Conservation (phyloP, 2,888 invertebrate species). For the Tortrix viridana region DNA sequence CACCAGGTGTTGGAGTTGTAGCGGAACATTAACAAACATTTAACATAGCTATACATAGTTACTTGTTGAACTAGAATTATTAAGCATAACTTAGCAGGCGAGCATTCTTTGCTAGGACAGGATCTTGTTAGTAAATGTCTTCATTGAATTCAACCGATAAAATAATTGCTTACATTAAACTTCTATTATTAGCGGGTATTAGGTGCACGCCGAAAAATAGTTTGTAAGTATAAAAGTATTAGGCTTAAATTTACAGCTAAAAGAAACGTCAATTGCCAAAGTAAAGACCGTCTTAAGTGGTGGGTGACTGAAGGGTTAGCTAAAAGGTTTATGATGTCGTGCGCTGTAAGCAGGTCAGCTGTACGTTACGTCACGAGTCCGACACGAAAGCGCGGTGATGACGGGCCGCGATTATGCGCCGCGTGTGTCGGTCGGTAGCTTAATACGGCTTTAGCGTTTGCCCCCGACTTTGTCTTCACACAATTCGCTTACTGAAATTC, state of each 20-base stretch:
- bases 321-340: conserved; percentile 54
- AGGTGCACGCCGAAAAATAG: background rate
- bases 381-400: conserved; percentile 56
- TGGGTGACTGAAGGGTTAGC: conserved; percentile 50
- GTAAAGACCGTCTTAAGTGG: background rate
- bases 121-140: conserved; percentile 24
- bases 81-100: conserved; percentile 15
- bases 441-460: too few species aligned
- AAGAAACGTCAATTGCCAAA: conserved; percentile 2
- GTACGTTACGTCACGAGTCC: conserved; percentile 57
- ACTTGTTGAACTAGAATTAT: conserved; percentile 16
- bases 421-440: too few species aligned
- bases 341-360: conserved; percentile 53
- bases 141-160: background rate
- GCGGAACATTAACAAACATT: conserved; percentile 29
- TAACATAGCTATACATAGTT: conserved; percentile 8
- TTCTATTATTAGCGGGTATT: background rate
- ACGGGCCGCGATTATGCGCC: conserved; percentile 54
- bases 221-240: background rate
- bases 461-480: too few species aligned
- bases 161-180: background rate
- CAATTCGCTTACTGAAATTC: too few species aligned
- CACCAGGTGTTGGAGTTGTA: conserved; percentile 33
- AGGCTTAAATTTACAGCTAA: background rate
- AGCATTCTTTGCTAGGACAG: conserved; percentile 20